These are phyloP conservation scores for Solen grandis DNA, from an alignment of 1,140 invertebrate genomes.

Conservation along the genomic window DNA sequence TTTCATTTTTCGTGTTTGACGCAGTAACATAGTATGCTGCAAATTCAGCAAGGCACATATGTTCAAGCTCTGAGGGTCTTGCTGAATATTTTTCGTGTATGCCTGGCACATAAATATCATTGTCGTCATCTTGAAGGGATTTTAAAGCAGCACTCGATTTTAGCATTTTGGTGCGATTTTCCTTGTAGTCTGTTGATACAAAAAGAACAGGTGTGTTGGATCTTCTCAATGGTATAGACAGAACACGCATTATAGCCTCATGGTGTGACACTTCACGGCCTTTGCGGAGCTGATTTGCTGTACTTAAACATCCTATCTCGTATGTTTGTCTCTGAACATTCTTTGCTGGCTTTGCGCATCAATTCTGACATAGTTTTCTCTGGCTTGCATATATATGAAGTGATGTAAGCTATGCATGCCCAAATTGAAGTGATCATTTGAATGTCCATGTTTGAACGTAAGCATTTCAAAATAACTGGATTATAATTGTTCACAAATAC, in stretches of 20 bases:
- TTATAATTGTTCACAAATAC: no score
- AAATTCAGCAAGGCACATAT: constrained; percentile 18
- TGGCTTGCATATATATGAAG: no score
- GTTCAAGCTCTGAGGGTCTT: constrained; percentile 25
- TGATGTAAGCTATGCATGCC: no score
- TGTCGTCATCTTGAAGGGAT: constrained; percentile 16
- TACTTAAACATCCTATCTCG: constrained; percentile 17
- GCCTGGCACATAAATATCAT: constrained; percentile 30
- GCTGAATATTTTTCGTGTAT: no score
- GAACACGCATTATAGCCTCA: no score
- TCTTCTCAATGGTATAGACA: constrained; percentile 1
- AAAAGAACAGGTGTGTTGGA: constrained; percentile 14
- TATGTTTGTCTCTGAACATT: constrained; percentile 4
- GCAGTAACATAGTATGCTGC: constrained; percentile 1
- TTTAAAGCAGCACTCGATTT: no score
- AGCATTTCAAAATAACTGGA: no score
- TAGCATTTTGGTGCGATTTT: no score
- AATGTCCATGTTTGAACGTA: no score
- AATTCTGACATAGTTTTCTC: no score
- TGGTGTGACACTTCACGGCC: constrained; percentile 29
- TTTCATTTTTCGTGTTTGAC: background rate
- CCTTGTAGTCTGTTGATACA: no score
- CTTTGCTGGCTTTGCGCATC: constrained; percentile 38
- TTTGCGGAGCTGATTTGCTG: constrained; percentile 29
- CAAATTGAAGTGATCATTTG: no score